A percentile compares a stretch with the other conserved stretches of the same genome.
These are phyloP conservation scores for Ochotona princeps DNA, from an alignment of 2,113 vertebrate genomes.

Conservation along the genomic window DNA sequence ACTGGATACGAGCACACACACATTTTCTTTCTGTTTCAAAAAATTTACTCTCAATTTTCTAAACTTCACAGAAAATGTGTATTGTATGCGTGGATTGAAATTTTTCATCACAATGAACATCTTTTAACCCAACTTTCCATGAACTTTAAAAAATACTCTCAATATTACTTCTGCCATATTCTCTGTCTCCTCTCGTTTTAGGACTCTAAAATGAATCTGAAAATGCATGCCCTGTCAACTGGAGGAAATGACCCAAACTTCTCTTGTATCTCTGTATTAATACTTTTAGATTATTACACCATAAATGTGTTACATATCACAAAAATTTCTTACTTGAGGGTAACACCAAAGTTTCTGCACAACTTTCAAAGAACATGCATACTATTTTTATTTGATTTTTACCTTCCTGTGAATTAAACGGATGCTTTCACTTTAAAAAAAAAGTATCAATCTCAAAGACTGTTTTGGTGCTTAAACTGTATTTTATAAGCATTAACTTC, in stretches of 20 bases:
- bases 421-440: conserved; percentile 69
- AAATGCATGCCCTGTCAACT: background rate
- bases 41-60: too few relatives aligned
- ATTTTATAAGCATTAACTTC: conserved; percentile 84
- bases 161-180: background rate
- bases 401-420: conserved; percentile 50
- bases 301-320: conserved; percentile 1
- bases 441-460: conserved; percentile 69
- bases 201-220: conserved; percentile 16
- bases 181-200: background rate
- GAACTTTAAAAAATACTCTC: too few relatives aligned
- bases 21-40: too few relatives aligned
- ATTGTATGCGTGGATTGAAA: too few relatives aligned
- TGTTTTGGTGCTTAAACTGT: conserved; percentile 76
- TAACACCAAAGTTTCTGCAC: conserved; percentile 49
- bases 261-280: background rate
- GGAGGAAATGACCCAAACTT: conserved; percentile 16
- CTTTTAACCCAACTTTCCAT: too few relatives aligned
- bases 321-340: conserved; percentile 53
- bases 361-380: conserved; percentile 12
- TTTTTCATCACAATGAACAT: too few relatives aligned
- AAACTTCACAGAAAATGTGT: too few relatives aligned
- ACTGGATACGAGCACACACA: too few relatives aligned
- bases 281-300: background rate
- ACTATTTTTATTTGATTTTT: conserved; percentile 48